Conservation (phyloP, 1,140 invertebrate species). For the Sitodiplosis mosellana region DNA sequence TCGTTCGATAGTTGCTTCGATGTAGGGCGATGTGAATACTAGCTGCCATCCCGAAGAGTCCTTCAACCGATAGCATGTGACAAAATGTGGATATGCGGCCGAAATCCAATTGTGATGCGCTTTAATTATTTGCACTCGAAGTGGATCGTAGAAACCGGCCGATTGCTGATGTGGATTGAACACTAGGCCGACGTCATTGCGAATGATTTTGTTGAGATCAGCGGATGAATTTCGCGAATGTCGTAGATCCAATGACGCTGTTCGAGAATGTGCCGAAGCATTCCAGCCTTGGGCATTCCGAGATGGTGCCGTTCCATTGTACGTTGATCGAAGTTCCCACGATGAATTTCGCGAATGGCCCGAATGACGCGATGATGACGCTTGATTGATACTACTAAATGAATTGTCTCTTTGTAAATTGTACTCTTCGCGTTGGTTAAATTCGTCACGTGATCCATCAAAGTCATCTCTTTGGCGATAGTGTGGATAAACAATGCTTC, state of each 20-base stretch:
- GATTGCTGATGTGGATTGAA: constrained; percentile 39
- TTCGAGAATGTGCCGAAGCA: constrained; percentile 49
- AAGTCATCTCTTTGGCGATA: background rate
- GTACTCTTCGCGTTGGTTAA: background rate
- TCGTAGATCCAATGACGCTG: constrained; percentile 63
- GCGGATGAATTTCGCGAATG: constrained; percentile 59
- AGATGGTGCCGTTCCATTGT: background rate
- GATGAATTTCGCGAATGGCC: constrained; percentile 60
- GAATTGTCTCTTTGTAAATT: too few species aligned
- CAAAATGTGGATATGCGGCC: constrained; percentile 88
- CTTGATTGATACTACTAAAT: background rate
- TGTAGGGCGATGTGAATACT: constrained; percentile 81
- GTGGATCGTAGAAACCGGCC: constrained; percentile 55
- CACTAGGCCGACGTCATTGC: constrained; percentile 48
- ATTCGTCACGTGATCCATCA: background rate
- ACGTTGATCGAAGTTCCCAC: constrained; percentile 43
- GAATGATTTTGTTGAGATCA: constrained; percentile 54
- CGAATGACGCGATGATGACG: constrained; percentile 9
- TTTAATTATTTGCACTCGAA: constrained; percentile 83
- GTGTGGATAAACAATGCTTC: background rate
- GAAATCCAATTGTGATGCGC: constrained; percentile 97
- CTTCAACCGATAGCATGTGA: constrained; percentile 86
- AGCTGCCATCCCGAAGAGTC: constrained; percentile 92
- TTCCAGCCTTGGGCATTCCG: constrained; percentile 25
- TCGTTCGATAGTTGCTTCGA: constrained; percentile 75